Percentiles rank a stretch among this genome's conserved stretches.
phyloP scores from a whole-genome alignment of 1,140 invertebrate genomes.

The Lasioglossum albipes region DNA sequence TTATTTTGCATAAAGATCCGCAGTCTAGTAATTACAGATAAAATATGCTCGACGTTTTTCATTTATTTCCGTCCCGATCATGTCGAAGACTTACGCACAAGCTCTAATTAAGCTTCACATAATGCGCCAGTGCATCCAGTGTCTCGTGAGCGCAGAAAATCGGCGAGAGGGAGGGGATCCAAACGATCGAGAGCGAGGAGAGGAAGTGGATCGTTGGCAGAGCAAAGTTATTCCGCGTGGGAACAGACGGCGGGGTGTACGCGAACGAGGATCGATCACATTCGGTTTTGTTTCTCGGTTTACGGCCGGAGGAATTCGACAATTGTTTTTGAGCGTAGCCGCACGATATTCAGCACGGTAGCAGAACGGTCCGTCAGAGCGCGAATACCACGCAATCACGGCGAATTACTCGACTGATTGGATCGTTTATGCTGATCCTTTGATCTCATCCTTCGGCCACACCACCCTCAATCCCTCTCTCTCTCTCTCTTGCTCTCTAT shows the following conservation, averaged over 20 bases:
- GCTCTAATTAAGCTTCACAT: too few species aligned
- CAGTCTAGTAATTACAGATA: too few species aligned
- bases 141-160: too few species aligned
- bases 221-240: neutral
- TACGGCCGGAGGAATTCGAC: conserved; percentile 13
- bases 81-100: too few species aligned
- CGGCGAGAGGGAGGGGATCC: too few species aligned
- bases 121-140: too few species aligned
- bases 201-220: neutral
- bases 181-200: neutral
- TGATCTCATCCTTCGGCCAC: conserved; percentile 71
- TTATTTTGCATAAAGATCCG: too few species aligned
- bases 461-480: neutral
- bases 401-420: conserved; percentile 80
- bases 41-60: too few species aligned
- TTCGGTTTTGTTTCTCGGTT: neutral
- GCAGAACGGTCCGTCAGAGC: conserved; percentile 50
- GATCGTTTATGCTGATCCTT: conserved; percentile 80
- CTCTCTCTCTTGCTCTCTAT: too few species aligned
- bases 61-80: too few species aligned
- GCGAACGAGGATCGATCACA: neutral
- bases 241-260: neutral
- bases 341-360: conserved; percentile 58
- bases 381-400: conserved; percentile 74
- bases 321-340: conserved; percentile 54